A percentile compares a stretch with the other conserved stretches of the same genome.
Evolutionary conservation across 1,140 invertebrate genomes (phyloP).

Genomic region (Hirudo medicinalis): DNA sequence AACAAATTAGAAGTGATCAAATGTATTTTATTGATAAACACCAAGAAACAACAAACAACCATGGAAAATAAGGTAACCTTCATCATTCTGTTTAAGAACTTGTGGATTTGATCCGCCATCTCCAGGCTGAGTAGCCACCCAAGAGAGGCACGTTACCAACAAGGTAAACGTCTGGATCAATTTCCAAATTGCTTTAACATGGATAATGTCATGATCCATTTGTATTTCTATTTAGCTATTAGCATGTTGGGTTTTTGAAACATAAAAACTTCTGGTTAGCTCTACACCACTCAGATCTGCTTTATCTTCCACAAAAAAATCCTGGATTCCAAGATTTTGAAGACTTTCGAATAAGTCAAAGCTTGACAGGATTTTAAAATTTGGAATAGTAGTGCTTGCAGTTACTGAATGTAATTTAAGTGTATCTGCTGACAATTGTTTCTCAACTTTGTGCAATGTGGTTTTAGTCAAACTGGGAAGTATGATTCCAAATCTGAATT

Average conservation of each 20-base stretch:
- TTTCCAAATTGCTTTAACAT: too few relatives aligned
- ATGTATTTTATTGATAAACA: too few relatives aligned
- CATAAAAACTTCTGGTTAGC: conserved; percentile 25
- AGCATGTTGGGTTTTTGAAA: conserved; percentile 40
- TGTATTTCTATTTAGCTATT: too few relatives aligned
- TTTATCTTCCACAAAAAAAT: conserved; percentile 24
- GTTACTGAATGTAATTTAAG: conserved; percentile 23
- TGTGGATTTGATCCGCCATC: too few relatives aligned
- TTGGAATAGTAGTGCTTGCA: conserved; percentile 32
- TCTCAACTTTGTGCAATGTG: background rate
- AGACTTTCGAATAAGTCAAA: conserved; percentile 35
- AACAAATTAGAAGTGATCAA: too few relatives aligned
- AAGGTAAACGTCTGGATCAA: too few relatives aligned
- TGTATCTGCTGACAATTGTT: conserved; percentile 27
- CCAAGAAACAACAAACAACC: too few relatives aligned
- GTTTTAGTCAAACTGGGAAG: background rate
- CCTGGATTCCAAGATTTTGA: conserved; percentile 26
- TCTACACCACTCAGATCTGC: conserved; percentile 30
- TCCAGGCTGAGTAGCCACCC: too few relatives aligned
- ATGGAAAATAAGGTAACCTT: too few relatives aligned
- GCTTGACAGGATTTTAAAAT: conserved; percentile 31
- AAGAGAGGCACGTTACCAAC: too few relatives aligned
- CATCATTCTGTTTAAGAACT: too few relatives aligned
- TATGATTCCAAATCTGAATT: background rate
- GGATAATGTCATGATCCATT: too few relatives aligned